A percentile compares a stretch with the other conserved stretches of the same genome.
phyloP scores from a whole-genome alignment of 1,140 invertebrate genomes.

The Drosophila kikkawai region DNA sequence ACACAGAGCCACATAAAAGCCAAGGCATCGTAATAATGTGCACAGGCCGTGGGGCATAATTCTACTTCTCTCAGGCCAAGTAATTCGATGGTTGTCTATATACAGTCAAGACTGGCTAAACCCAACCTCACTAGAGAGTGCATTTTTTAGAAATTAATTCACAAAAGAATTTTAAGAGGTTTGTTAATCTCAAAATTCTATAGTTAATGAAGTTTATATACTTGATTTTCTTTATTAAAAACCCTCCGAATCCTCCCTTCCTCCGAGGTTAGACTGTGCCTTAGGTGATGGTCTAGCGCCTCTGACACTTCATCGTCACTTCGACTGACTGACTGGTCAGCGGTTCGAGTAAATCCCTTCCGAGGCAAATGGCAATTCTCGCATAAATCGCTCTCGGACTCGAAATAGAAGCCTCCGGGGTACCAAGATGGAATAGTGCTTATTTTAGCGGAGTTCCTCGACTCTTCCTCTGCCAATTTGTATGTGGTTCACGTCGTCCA shows the following conservation, averaged over 20 bases:
- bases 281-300: not conserved
- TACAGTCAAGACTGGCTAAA: conserved; percentile 12
- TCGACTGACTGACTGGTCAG: conserved; percentile 29
- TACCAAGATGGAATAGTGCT: conserved; percentile 17
- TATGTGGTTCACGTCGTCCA: conserved; percentile 49
- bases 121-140: not conserved
- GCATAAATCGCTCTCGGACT: conserved; percentile 46
- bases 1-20: conserved; percentile 51
- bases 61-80: conserved; percentile 20
- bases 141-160: not conserved
- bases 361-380: conserved; percentile 25
- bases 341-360: conserved; percentile 34
- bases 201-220: no score
- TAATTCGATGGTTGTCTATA: conserved; percentile 15
- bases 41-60: conserved; percentile 37
- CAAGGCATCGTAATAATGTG: conserved; percentile 39
- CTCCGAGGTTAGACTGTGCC: not conserved
- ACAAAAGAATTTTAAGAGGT: not conserved
- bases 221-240: not conserved
- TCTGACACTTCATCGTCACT: conserved; percentile 10
- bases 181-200: no score
- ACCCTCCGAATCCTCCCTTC: no score
- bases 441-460: conserved; percentile 17
- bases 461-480: conserved; percentile 37
- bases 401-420: conserved; percentile 13